These are phyloP conservation scores for Lynx canadensis DNA, from an alignment of 2,113 vertebrate species.

Conservation along the genomic window DNA sequence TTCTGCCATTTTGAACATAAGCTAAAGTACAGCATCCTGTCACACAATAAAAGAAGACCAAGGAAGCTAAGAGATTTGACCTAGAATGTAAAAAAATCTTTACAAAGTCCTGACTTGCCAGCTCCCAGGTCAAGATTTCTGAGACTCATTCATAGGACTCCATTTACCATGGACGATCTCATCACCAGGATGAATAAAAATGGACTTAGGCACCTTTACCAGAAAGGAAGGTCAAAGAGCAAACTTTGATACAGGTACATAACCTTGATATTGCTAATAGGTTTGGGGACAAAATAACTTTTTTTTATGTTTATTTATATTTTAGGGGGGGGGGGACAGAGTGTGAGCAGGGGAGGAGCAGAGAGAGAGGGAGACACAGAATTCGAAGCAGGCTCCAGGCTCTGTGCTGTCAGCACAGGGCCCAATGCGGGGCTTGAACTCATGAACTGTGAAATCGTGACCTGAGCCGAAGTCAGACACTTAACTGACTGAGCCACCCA, in stretches of 20 bases:
- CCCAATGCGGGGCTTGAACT: too few species aligned
- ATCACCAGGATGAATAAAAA: not conserved
- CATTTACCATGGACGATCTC: not conserved
- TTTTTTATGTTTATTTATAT: too few species aligned
- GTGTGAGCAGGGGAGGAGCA: too few species aligned
- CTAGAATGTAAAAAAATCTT: slow-evolving; percentile 9
- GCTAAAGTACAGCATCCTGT: slow-evolving; percentile 16
- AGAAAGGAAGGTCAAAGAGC: not conserved
- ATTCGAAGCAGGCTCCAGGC: too few species aligned
- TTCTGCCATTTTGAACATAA: not conserved
- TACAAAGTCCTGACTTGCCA: not conserved
- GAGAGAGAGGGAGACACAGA: too few species aligned
- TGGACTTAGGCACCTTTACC: not conserved
- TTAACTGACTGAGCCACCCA: too few species aligned
- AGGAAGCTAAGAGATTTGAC: not conserved
- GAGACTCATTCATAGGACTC: not conserved
- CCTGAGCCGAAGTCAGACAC: too few species aligned
- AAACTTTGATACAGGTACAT: not conserved
- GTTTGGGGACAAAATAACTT: too few species aligned
- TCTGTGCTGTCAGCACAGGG: too few species aligned
- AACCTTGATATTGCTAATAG: not conserved
- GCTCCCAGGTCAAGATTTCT: not conserved
- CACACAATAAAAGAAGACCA: not conserved
- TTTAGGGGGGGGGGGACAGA: too few species aligned
- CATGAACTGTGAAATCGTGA: too few species aligned